Base-by-base conservation (phyloP, 2,888 invertebrate species). In the Dicycla oo region DNA sequence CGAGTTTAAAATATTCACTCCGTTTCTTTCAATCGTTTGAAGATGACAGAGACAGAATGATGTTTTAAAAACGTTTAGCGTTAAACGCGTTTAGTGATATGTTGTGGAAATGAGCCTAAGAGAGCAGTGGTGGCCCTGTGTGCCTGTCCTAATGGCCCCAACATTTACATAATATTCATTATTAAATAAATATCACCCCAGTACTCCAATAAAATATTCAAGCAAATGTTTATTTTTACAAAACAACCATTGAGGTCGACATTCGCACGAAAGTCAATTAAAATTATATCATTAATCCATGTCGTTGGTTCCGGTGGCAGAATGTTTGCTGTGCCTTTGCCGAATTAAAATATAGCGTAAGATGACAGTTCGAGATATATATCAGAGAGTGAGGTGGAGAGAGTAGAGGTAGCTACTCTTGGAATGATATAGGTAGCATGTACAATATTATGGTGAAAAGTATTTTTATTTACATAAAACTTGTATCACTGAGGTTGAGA, bases 281-380 rank as follows among this genome's bases (percentile, higher is more conserved):
- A 89, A 86, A 86, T 81, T 78, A 75, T 80, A 76, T 84, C 85
- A 89, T 90, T 89, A 87, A 89, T 89, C 77, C 79, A 75, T 74
- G 88, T 87, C 88, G 53, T 70, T 78, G 72, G 73, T 68, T 71
- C 70, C 79, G 66, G 80, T 80, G 81, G 80, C 75, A 75, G 81
- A 74, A 82, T 83, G 65, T 79, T 85, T 79, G 69, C 61, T 73
- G 80, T 77, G 65, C 82, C 81, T 76, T 83, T 76, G 73, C 82
- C 64, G 77, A 81, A 85, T 87, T 84, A 80, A 86, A 84, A 83
- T 88, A 86, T 83, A 82, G 76, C 72, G 75, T 76, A 78, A 73
- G 81, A 83, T 87, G 86, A 83, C 84, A 80, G 77, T 75, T 75
- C 67, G 69, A 73, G 78, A 85, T 82, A 79, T 72, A 34, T 47